Base-by-base conservation (phyloP, 2,797 vertebrate genomes). In the Syndactyla subalaris region DNA sequence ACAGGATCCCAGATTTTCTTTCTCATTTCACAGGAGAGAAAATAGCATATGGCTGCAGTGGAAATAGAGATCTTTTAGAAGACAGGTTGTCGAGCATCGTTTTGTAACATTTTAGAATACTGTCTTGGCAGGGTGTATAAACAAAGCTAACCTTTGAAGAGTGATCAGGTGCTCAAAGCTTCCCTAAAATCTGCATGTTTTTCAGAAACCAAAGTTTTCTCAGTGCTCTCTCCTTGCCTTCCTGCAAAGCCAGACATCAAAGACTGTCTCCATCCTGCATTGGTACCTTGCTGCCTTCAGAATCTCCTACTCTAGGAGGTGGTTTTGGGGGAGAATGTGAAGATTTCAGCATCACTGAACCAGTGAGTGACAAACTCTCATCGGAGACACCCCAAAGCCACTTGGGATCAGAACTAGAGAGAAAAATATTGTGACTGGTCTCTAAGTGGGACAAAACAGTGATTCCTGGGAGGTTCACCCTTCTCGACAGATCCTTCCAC, bases 1-100 rank as follows among this genome's bases (percentile, higher is more conserved):
- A 59, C 65, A 57, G 45, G n/a, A 95, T 67, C 83, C 48, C 70
- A 86, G 58, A 84, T 85, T 88, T 93, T 90, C 71, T 74, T 75
- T 77, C 72, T 82, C 32, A 38, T 45, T 81, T 92, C 63, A 59
- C 78, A 86, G 74, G 62, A 90, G 59, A 86, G 76, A 81, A 80
- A 92, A 67, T 12, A 88, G 29, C 66, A 57, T 36, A 39, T 70
- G 62, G 77, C 83, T 92, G 80, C 34, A 82, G 58, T 36, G 54
- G 39, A 51, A 91, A 82, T 0, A 36, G 36, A 4, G 61, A 18
- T 67, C 91, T 87, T 36, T 81, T 16, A 49, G 52, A 85, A 67
- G 46, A 26, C 2, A 58, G 34, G 22, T 73, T 38, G 41, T 20
- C 34, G 23, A 81, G n/a, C 14, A 55, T 70, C 46, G 55, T 71